These are phyloP conservation scores for Helicoverpa zea DNA, from an alignment of 1,140 invertebrate genomes.

Conservation along the genomic window DNA sequence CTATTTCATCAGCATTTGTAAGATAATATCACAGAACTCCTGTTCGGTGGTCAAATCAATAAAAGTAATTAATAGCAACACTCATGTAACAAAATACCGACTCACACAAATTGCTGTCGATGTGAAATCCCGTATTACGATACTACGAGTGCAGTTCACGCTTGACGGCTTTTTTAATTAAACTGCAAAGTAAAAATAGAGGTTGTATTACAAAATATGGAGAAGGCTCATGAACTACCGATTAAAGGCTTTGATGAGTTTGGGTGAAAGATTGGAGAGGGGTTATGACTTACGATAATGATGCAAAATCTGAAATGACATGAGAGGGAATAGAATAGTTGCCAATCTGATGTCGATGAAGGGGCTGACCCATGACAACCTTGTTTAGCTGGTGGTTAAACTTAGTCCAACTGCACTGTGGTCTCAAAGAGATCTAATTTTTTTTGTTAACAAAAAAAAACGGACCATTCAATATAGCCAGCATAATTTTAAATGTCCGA, in stretches of 20 bases:
- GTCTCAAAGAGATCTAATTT: too few species aligned
- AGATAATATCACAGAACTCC: not conserved
- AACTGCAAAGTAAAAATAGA: slow-evolving; percentile 19
- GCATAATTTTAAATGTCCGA: too few species aligned
- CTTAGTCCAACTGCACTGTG: too few species aligned
- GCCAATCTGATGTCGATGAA: too few species aligned
- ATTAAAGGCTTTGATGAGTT: not conserved
- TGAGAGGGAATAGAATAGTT: too few species aligned
- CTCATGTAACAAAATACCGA: slow-evolving; percentile 1
- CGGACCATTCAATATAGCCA: too few species aligned
- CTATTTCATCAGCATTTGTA: not conserved
- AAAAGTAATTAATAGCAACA: slow-evolving; percentile 8
- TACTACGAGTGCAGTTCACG: slow-evolving; percentile 4
- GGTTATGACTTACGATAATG: too few species aligned
- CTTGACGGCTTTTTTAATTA: slow-evolving; percentile 35
- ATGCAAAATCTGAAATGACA: too few species aligned
- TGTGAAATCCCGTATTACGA: slow-evolving; percentile 19
- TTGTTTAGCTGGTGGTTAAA: too few species aligned
- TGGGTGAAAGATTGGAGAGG: too few species aligned
- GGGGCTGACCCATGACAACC: too few species aligned
- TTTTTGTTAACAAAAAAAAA: too few species aligned
- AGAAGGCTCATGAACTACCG: not conserved
- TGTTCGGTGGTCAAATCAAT: slow-evolving; percentile 19
- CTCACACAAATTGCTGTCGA: slow-evolving; percentile 12
- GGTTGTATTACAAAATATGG: not conserved